phyloP scores from a whole-genome alignment of 2,113 vertebrate species.

The Hippocampus guttulatus region DNA sequence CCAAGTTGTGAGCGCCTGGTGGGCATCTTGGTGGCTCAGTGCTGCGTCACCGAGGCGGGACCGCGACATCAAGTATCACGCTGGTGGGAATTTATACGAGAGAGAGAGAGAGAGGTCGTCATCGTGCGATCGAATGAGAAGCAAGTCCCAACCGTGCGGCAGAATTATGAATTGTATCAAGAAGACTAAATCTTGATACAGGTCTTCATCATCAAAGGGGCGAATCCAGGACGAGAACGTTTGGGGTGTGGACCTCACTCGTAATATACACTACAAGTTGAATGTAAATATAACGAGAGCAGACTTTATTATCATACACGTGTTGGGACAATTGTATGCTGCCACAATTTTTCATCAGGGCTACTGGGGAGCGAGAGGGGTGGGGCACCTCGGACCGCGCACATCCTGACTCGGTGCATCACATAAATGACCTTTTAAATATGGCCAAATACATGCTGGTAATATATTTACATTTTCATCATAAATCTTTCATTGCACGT shows the following conservation, averaged over 20 bases:
- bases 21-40: constrained; percentile 50
- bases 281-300: background rate
- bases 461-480: too few relatives aligned
- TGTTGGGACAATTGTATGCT: background rate
- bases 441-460: too few relatives aligned
- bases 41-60: constrained; percentile 28
- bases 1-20: constrained; percentile 38
- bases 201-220: background rate
- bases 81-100: background rate
- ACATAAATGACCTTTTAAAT: too few relatives aligned
- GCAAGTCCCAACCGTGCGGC: background rate
- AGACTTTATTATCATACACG: background rate
- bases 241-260: background rate
- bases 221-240: background rate
- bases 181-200: too few relatives aligned
- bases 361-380: too few relatives aligned
- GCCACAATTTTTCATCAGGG: too few relatives aligned
- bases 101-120: background rate
- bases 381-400: too few relatives aligned
- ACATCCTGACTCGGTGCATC: too few relatives aligned
- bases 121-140: background rate
- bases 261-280: background rate
- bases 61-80: background rate
- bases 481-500: too few relatives aligned
- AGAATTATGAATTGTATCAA: too few relatives aligned